Evolutionary conservation across 64 coral and sea anemone species (phyloP).

Genomic region (Montipora sp.): DNA sequence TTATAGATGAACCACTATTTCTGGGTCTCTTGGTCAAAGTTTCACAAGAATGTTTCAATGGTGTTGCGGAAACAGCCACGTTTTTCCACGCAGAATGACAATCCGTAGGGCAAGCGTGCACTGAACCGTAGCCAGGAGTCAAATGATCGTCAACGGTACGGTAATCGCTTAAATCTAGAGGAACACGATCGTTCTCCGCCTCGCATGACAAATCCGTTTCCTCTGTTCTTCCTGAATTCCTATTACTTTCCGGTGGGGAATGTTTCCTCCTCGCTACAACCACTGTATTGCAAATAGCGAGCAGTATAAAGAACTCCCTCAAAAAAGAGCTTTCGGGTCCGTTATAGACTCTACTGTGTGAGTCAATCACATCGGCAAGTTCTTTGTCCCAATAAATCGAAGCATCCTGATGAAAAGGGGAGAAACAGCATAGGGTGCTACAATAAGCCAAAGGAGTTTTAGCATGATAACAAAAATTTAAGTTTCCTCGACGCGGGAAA

Average conservation of each 20-base stretch:
- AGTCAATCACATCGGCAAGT: constrained; percentile 54
- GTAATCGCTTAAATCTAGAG: constrained; percentile 31
- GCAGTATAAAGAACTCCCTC: constrained; percentile 87
- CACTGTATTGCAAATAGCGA: constrained; percentile 97
- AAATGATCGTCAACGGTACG: constrained; percentile 3
- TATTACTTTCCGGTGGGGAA: background rate
- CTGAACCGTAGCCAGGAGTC: background rate
- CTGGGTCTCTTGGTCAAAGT: background rate
- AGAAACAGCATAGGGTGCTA: background rate
- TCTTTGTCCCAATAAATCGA: constrained; percentile 72
- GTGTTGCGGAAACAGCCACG: constrained; percentile 8
- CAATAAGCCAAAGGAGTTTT: too few species aligned
- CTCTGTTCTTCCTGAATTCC: constrained; percentile 1
- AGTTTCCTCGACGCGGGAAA: too few species aligned
- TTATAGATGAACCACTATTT: constrained; percentile 5
- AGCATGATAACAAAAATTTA: background rate
- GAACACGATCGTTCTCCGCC: background rate
- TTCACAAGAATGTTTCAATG: background rate
- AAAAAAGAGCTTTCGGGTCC: constrained; percentile 55
- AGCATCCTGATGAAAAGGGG: constrained; percentile 48
- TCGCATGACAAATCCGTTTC: constrained; percentile 13
- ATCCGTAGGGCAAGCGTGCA: background rate
- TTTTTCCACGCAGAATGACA: background rate
- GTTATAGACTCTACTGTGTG: constrained; percentile 16
- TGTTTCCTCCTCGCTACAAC: constrained; percentile 68